Conservation (phyloP, 2,888 invertebrate species). For the Parapristionchus giblindavisi region DNA sequence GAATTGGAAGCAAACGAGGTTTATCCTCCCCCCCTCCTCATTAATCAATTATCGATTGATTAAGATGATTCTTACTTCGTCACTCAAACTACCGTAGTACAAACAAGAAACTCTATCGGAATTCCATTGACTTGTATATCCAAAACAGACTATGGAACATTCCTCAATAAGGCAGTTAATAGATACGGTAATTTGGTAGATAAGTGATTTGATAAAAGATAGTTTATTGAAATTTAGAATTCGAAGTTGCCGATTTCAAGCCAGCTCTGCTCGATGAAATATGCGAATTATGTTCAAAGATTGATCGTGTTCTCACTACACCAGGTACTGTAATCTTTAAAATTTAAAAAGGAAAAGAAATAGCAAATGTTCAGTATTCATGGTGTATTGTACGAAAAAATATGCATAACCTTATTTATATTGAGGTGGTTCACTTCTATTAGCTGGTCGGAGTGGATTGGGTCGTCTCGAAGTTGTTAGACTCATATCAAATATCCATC, state of each 20-base stretch:
- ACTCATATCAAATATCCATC: conserved; percentile 80
- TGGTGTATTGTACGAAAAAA: background rate
- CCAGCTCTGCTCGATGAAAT: conserved; percentile 79
- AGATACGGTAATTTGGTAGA: conserved; percentile 56
- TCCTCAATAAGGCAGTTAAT: conserved; percentile 72
- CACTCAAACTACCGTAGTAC: conserved; percentile 44
- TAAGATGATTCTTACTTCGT: conserved; percentile 46
- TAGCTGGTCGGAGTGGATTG: conserved; percentile 82
- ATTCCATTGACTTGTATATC: conserved; percentile 52
- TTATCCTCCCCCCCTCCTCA: background rate
- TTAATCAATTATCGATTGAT: conserved; percentile 10
- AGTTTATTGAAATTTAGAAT: conserved; percentile 72
- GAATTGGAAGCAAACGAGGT: conserved; percentile 19
- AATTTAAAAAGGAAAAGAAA: background rate
- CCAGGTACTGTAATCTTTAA: conserved; percentile 67
- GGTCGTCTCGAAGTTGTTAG: conserved; percentile 84
- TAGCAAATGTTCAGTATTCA: background rate
- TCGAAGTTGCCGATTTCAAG: conserved; percentile 78
- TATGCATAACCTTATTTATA: conserved; percentile 24
- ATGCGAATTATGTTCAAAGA: conserved; percentile 76
- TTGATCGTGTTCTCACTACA: conserved; percentile 77
- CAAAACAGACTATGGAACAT: conserved; percentile 56
- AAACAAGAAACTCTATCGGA: conserved; percentile 48
- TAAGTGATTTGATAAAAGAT: background rate
- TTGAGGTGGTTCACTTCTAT: conserved; percentile 75